A percentile compares a stretch with the other conserved stretches of the same genome.
Evolutionary conservation across 2,113 vertebrate genomes (phyloP).

Genomic region (Actenoides hombroni): DNA sequence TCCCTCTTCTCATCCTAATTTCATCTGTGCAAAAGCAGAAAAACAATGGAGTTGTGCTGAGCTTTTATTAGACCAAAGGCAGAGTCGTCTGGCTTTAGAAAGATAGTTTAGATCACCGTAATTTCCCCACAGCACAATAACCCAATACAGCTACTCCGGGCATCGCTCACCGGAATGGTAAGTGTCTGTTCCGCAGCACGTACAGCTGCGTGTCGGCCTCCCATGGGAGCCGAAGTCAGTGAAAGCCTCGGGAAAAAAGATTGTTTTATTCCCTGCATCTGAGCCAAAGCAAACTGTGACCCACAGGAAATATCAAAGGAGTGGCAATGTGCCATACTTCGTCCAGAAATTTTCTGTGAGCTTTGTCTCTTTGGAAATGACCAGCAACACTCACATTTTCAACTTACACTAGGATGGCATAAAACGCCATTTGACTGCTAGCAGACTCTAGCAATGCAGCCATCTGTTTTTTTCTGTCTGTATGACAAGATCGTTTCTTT

Average conservation of each 20-base stretch:
- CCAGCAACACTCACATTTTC: background rate
- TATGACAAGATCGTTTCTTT: slow-evolving; percentile 13
- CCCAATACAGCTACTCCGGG: background rate
- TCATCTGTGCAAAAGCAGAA: background rate
- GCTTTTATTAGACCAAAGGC: background rate
- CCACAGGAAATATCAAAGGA: slow-evolving; percentile 3
- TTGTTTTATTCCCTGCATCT: background rate
- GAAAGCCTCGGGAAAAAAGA: background rate
- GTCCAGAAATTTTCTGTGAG: slow-evolving; percentile 3
- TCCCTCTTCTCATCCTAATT: background rate
- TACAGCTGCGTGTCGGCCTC: background rate
- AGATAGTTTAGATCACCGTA: background rate
- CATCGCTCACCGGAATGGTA: background rate
- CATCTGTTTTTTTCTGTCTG: slow-evolving; percentile 18
- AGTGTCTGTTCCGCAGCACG: background rate
- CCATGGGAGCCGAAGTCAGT: slow-evolving; percentile 20
- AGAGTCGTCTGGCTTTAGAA: background rate
- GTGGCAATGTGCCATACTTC: background rate
- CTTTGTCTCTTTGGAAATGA: slow-evolving; percentile 12
- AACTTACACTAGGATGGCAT: background rate
- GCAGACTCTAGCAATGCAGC: slow-evolving; percentile 13
- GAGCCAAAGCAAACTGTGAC: slow-evolving; percentile 4
- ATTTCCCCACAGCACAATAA: slow-evolving; percentile 24
- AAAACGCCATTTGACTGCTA: background rate
- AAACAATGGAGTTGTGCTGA: background rate